These are phyloP conservation scores for Parochlus steinenii DNA, from an alignment of 2,888 invertebrate genomes.

Conservation along the genomic window DNA sequence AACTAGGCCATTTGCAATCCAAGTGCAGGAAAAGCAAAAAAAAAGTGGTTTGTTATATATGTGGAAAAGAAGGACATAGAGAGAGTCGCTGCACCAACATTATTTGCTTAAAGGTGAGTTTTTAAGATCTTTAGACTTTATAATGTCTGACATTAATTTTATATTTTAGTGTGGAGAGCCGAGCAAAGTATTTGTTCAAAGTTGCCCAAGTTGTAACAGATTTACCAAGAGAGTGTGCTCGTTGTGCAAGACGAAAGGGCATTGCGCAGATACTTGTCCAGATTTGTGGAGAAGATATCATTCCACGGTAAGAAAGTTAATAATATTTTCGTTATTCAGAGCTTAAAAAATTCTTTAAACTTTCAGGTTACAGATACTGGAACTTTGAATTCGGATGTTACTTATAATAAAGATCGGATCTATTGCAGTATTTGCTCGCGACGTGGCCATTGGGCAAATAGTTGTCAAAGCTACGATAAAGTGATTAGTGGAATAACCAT, in stretches of 20 bases:
- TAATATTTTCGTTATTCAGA: constrained; percentile 1
- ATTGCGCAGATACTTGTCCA: constrained; percentile 43
- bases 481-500: constrained; percentile 2
- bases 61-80: constrained; percentile 45
- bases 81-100: constrained; percentile 51
- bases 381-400: too few species aligned
- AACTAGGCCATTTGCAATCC: constrained; percentile 42
- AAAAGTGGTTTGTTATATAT: constrained; percentile 44
- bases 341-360: constrained; percentile 3
- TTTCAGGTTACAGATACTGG: constrained; percentile 32
- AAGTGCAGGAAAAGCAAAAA: constrained; percentile 40
- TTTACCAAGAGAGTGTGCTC: constrained; percentile 35
- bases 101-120: constrained; percentile 49
- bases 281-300: constrained; percentile 63
- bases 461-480: constrained; percentile 21
- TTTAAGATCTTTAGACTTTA: neutral
- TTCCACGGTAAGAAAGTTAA: constrained; percentile 38
- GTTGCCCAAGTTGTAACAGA: constrained; percentile 41
- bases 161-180: constrained; percentile 47
- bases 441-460: constrained; percentile 33
- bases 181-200: constrained; percentile 37
- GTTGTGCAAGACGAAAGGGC: constrained; percentile 46
- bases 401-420: constrained; percentile 24
- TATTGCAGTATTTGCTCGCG: constrained; percentile 40
- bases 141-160: constrained; percentile 11